Conservation (phyloP, 2,888 invertebrate species). For the Odontocolon sp. region DNA sequence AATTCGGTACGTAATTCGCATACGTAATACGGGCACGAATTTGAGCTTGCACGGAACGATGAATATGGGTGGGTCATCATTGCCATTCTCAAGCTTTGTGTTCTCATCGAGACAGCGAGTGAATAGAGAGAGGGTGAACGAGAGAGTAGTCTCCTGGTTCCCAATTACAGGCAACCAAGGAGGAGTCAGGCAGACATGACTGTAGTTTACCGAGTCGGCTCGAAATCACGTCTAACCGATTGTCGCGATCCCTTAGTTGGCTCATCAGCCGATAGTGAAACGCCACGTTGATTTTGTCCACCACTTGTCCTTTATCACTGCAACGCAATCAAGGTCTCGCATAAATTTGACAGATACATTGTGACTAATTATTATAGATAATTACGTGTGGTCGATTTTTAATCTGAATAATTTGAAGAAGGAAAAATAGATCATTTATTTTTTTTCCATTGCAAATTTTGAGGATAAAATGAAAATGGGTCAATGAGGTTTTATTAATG, state of each 20-base stretch:
- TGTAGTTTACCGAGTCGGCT: constrained; percentile 53
- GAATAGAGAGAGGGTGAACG: constrained; percentile 28
- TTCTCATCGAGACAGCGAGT: constrained; percentile 34
- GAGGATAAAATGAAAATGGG: no score
- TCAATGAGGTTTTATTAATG: no score
- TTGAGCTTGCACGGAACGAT: constrained; percentile 32
- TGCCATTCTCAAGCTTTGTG: constrained; percentile 48
- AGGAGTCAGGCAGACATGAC: constrained; percentile 22
- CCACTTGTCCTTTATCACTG: constrained; percentile 4
- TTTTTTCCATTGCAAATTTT: no score
- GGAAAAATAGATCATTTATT: no score
- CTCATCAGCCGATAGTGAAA: constrained; percentile 53
- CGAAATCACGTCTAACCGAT: constrained; percentile 58
- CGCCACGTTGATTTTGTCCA: constrained; percentile 42
- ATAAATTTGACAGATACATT: neutral
- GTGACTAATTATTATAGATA: constrained; percentile 44
- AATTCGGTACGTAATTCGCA: constrained; percentile 38
- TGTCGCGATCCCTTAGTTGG: constrained; percentile 54
- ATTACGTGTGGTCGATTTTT: constrained; percentile 14
- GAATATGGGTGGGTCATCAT: constrained; percentile 60
- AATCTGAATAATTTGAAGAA: constrained; percentile 22
- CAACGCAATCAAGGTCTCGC: constrained; percentile 50
- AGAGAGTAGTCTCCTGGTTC: constrained; percentile 32
- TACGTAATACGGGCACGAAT: constrained; percentile 57
- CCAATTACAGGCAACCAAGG: constrained; percentile 55